Conservation (phyloP, 2,113 vertebrate species). For the Syrmaticus mikado region DNA sequence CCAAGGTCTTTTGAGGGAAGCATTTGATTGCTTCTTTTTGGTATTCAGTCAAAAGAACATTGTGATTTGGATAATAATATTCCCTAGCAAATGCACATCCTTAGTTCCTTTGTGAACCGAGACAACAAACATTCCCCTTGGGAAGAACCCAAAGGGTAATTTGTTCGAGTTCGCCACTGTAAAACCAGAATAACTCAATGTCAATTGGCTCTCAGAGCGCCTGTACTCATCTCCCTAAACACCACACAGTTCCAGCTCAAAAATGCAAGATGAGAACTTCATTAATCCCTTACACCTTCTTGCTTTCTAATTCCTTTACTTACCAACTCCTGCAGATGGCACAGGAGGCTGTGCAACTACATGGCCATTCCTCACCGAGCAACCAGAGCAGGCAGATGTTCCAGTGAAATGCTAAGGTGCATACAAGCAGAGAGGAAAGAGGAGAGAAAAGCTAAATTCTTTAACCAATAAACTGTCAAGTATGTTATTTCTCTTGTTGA, state of each 20-base stretch:
- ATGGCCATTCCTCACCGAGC: background rate
- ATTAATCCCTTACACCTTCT: slow-evolving; percentile 18
- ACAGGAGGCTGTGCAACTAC: background rate
- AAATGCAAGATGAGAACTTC: slow-evolving; percentile 44
- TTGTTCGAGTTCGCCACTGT: slow-evolving; percentile 41
- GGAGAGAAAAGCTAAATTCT: background rate
- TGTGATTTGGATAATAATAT: slow-evolving; percentile 79
- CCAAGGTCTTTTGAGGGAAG: slow-evolving; percentile 68
- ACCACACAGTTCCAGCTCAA: background rate
- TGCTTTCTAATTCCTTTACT: slow-evolving; percentile 34
- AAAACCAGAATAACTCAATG: slow-evolving; percentile 66
- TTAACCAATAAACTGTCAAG: background rate
- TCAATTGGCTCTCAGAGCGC: slow-evolving; percentile 58
- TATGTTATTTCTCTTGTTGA: background rate
- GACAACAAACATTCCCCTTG: slow-evolving; percentile 76
- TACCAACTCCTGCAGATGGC: background rate
- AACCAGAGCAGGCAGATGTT: background rate
- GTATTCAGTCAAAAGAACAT: slow-evolving; percentile 77
- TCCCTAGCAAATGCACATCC: slow-evolving; percentile 76
- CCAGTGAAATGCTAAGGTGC: background rate
- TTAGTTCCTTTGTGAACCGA: slow-evolving; percentile 74
- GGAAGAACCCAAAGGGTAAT: slow-evolving; percentile 76
- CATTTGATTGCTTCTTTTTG: slow-evolving; percentile 71
- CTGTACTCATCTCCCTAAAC: slow-evolving; percentile 59
- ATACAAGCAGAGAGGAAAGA: background rate